A percentile compares a stretch with the other conserved stretches of the same genome.
phyloP scores from a whole-genome alignment of 2,888 invertebrate genomes.

The Oscheius onirici region DNA sequence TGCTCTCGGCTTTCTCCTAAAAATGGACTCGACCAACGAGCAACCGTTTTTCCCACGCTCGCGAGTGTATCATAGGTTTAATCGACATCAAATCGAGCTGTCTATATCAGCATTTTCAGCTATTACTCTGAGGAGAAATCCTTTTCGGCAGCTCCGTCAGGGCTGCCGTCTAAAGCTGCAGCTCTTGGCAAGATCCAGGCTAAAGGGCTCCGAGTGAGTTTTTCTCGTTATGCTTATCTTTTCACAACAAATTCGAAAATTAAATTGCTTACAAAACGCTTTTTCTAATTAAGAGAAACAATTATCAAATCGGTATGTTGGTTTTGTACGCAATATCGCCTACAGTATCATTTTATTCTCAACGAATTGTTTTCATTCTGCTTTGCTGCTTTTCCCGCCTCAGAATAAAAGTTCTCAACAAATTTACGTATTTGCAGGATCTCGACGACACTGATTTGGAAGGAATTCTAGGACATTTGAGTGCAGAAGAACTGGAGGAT shows the following conservation, averaged over 20 bases:
- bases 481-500: constrained; percentile 93
- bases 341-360: neutral
- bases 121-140: constrained; percentile 68
- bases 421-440: constrained; percentile 49
- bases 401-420: no score
- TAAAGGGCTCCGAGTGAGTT: constrained; percentile 53
- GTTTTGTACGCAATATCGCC: neutral
- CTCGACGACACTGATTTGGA: constrained; percentile 82
- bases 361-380: neutral
- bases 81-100: neutral
- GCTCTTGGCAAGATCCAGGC: constrained; percentile 56
- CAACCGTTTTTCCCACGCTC: constrained; percentile 52
- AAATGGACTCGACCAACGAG: constrained; percentile 25
- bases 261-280: neutral
- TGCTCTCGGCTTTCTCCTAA: neutral
- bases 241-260: no score
- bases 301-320: neutral
- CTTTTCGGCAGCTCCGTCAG: constrained; percentile 57
- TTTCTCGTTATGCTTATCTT: no score
- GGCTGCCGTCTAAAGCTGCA: constrained; percentile 34
- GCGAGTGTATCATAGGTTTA: constrained; percentile 34
- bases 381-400: no score
- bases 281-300: neutral
- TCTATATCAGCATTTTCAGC: constrained; percentile 49
- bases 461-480: constrained; percentile 88